Conservation (phyloP, 2,113 vertebrate species). For the Oreochromis tanganicae region DNA sequence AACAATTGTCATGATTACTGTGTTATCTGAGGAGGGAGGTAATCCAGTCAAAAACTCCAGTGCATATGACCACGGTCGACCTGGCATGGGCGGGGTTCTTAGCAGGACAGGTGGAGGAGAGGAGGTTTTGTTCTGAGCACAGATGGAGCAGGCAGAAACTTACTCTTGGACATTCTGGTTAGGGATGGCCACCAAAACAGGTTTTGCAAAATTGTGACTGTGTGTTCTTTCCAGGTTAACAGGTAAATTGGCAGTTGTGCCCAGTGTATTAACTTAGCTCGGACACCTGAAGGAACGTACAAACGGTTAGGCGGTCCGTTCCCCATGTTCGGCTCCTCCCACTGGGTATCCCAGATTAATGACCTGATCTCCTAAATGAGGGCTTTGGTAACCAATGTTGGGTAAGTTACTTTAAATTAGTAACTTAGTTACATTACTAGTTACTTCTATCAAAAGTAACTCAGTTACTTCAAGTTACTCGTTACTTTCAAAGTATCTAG, state of each 20-base stretch:
- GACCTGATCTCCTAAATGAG: not conserved
- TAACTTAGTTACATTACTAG: too few relatives aligned
- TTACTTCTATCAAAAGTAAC: too few relatives aligned
- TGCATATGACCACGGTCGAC: not conserved
- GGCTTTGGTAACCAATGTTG: not conserved
- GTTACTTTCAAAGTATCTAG: too few relatives aligned
- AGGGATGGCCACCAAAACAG: not conserved
- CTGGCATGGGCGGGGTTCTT: not conserved
- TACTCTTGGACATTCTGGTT: not conserved
- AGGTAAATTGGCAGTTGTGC: not conserved
- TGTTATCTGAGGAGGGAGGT: not conserved
- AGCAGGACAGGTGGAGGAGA: not conserved
- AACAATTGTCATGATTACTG: not conserved
- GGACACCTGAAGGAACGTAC: not conserved
- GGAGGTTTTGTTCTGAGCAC: not conserved
- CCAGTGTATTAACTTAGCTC: not conserved
- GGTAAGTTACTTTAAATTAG: too few relatives aligned
- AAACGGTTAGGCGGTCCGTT: not conserved
- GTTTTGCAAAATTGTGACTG: not conserved
- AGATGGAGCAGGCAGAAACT: not conserved
- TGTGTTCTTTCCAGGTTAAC: not conserved
- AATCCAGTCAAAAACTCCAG: not conserved
- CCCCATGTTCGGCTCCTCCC: not conserved
- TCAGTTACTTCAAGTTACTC: too few relatives aligned
- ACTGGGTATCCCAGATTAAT: not conserved